A percentile compares a stretch with the other conserved stretches of the same genome.
These are phyloP conservation scores for Pitta sordida DNA, from an alignment of 2,113 vertebrate genomes.

Conservation along the genomic window DNA sequence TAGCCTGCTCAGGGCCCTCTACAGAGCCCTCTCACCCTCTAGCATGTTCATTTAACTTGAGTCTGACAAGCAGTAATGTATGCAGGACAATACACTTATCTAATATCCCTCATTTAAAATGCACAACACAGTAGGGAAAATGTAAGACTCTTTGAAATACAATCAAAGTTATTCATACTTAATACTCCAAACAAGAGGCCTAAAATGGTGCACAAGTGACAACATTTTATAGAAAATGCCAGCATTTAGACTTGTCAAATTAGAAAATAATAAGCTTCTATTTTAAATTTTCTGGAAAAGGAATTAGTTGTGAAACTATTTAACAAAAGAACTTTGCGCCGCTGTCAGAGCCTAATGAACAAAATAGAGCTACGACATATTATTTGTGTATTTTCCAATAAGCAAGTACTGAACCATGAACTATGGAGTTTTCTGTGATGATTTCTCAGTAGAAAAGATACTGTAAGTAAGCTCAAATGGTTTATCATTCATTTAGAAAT, in stretches of 20 bases:
- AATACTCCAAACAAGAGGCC: slow-evolving; percentile 24
- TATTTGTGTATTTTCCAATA: neutral
- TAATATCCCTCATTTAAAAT: slow-evolving; percentile 28
- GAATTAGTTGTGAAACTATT: slow-evolving; percentile 35
- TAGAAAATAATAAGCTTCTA: slow-evolving; percentile 24
- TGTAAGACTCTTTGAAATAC: neutral
- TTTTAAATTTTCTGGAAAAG: neutral
- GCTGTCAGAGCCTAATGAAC: slow-evolving; percentile 11
- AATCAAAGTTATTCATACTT: slow-evolving; percentile 29
- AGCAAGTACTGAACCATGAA: neutral
- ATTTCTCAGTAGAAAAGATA: neutral
- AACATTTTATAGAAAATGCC: slow-evolving; percentile 2
- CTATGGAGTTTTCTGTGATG: neutral
- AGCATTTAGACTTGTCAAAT: slow-evolving; percentile 26
- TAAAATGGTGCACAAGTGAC: slow-evolving; percentile 9
- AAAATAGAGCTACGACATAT: neutral
- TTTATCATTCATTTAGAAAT: neutral
- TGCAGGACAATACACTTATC: neutral
- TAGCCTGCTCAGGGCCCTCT: too few relatives aligned
- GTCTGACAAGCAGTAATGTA: neutral
- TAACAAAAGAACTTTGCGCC: neutral
- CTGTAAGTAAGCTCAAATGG: neutral
- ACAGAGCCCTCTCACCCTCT: too few relatives aligned
- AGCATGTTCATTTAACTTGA: neutral
- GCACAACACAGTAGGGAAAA: neutral